Evolutionary conservation across 2,888 invertebrate species (phyloP).

Genomic region (Pseudococcus viburni): DNA sequence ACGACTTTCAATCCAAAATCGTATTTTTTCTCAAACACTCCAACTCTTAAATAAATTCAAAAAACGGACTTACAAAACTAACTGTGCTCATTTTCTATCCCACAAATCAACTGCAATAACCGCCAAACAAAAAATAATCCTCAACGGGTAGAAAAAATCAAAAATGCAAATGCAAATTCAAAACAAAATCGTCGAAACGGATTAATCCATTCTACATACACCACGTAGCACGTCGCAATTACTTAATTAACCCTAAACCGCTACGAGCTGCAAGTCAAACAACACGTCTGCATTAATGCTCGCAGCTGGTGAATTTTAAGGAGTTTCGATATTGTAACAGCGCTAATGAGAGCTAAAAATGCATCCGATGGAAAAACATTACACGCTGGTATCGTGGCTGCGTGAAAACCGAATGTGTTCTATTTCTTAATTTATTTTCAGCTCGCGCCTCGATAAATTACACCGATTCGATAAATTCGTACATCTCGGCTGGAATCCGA

Average conservation of each 20-base stretch:
- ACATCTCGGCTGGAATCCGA: too few species aligned
- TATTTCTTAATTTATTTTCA: background rate
- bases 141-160: background rate
- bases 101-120: too few species aligned
- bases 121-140: too few species aligned
- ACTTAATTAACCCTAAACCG: constrained; percentile 20
- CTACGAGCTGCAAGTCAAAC: background rate
- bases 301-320: background rate
- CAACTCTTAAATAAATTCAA: too few species aligned
- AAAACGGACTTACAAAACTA: too few species aligned
- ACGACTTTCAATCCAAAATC: too few species aligned
- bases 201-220: background rate
- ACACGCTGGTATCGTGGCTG: background rate
- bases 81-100: too few species aligned
- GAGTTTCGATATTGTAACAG: background rate
- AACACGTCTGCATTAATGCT: background rate
- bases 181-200: background rate
- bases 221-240: background rate
- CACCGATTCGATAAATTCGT: too few species aligned
- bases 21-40: too few species aligned
- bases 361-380: background rate
- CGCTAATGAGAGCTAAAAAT: background rate
- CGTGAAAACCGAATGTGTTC: background rate
- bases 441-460: too few species aligned
- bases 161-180: background rate